Evolutionary conservation across 2,888 invertebrate species (phyloP).

Genomic region (Ormia ochracea): DNA sequence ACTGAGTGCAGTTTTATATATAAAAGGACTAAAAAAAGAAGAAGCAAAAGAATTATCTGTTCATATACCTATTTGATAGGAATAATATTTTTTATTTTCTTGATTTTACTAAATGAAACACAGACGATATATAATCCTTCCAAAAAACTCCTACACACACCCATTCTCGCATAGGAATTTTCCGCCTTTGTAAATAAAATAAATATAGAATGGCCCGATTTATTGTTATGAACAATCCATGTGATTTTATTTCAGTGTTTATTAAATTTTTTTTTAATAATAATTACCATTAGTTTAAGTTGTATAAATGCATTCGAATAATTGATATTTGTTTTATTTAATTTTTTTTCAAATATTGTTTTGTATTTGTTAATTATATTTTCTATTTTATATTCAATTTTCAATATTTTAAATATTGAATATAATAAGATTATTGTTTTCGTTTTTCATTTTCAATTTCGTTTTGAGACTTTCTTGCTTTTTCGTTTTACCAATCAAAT

Average conservation of each 20-base stretch:
- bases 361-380: conserved; percentile 25
- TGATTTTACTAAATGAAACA: too few species aligned
- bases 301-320: conserved; percentile 74
- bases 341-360: conserved; percentile 21
- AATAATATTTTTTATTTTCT: too few species aligned
- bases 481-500: conserved; percentile 62
- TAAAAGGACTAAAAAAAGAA: too few species aligned
- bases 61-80: too few species aligned
- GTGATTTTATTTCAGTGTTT: conserved; percentile 45
- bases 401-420: conserved; percentile 57
- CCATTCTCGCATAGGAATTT: too few species aligned
- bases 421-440: conserved; percentile 63
- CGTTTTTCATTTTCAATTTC: conserved; percentile 64
- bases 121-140: too few species aligned
- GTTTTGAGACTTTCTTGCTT: too few species aligned
- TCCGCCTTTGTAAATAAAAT: not conserved
- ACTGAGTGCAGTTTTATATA: too few species aligned
- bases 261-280: not conserved
- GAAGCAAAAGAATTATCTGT: too few species aligned
- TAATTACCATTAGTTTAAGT: conserved; percentile 56
- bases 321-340: conserved; percentile 69
- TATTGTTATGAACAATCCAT: conserved; percentile 62
- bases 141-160: too few species aligned
- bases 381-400: conserved; percentile 28
- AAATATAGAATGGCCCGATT: not conserved